Percentiles rank a stretch among this genome's conserved stretches.
Conservation (phyloP, 2,888 invertebrate genomes). For the Plagiodera versicolora region DNA sequence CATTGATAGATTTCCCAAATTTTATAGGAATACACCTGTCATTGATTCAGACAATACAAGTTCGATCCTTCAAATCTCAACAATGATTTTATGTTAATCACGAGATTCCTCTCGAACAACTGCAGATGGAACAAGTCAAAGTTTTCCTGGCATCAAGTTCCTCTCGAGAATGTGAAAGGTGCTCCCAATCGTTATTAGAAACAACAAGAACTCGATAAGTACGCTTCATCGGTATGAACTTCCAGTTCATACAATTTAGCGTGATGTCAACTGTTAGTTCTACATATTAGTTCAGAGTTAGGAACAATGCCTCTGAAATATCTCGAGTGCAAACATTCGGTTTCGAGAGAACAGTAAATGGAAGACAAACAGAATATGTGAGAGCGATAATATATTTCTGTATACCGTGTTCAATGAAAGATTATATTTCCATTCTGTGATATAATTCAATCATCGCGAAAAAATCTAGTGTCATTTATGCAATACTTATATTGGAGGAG, state of each 20-base stretch:
- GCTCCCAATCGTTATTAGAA: slow-evolving; percentile 4
- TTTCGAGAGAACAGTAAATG: background rate
- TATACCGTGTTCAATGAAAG: no score
- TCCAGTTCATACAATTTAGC: slow-evolving; percentile 5
- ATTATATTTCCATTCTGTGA: no score
- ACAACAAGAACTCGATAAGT: slow-evolving; percentile 15
- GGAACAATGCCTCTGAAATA: background rate
- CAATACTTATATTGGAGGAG: no score
- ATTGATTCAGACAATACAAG: no score
- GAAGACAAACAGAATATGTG: background rate
- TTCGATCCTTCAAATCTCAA: no score
- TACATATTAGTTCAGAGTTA: background rate
- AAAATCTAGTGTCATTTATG: no score
- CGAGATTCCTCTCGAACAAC: background rate
- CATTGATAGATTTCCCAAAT: no score
- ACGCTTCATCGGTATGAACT: slow-evolving; percentile 18
- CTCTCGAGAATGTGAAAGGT: background rate
- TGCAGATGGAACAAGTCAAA: background rate
- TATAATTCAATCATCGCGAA: no score
- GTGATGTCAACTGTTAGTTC: slow-evolving; percentile 10
- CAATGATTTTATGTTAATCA: no score
- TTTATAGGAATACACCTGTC: no score
- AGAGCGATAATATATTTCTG: no score
- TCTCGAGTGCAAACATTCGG: background rate
- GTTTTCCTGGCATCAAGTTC: background rate